Evolutionary conservation across 1,140 invertebrate genomes (phyloP).

Genomic region (Radopholus similis): DNA sequence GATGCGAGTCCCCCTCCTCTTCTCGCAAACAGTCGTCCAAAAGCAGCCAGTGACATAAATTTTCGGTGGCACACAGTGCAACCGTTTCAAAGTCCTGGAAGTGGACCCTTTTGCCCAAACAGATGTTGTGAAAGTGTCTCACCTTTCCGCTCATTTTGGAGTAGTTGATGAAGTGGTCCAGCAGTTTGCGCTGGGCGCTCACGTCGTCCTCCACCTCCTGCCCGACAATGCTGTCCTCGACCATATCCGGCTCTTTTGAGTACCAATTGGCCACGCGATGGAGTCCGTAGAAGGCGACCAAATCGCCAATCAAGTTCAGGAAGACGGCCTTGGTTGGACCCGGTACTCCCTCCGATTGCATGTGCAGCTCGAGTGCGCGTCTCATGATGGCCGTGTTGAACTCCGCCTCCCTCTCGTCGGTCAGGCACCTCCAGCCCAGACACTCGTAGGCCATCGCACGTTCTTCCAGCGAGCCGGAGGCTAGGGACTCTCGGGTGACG

Average conservation of each 20-base stretch:
- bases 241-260: neutral
- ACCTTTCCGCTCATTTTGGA: neutral
- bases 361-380: neutral
- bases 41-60: neutral
- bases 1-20: neutral
- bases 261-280: neutral
- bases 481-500: slow-evolving; percentile 2
- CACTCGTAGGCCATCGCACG: neutral
- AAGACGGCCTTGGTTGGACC: too few relatives aligned
- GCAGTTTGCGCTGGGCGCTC: neutral
- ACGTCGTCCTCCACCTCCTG: neutral
- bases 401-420: neutral
- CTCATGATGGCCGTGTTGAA: neutral
- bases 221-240: neutral
- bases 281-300: neutral
- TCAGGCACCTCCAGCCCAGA: neutral
- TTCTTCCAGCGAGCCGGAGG: neutral
- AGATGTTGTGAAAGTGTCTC: neutral
- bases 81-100: neutral
- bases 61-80: neutral
- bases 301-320: neutral
- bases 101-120: neutral
- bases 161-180: neutral
- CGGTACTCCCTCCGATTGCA: neutral
- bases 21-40: neutral